Base-by-base conservation (phyloP, 1,140 invertebrate genomes). In the Penaeus japonicus region DNA sequence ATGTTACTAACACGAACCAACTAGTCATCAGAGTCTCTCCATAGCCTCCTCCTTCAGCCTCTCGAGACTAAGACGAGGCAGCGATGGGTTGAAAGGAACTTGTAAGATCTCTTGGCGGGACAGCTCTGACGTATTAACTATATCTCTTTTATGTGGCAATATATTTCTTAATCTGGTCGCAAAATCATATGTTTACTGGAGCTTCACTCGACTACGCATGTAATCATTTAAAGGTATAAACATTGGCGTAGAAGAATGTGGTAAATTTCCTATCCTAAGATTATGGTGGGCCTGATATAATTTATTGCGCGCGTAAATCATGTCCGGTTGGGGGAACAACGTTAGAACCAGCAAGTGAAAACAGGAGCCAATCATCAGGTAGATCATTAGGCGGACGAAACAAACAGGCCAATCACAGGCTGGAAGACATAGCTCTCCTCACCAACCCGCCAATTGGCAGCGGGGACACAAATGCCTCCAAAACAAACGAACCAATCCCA, bases 171-270 rank as follows among this genome's bases (percentile, higher is more conserved):
- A 85, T 86, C 55, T 57, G 39, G 30, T 59, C 75, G 73, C 79
- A 86, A 86, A 78, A 47, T 86, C 47, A 35, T 22, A 47, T 59
- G 73, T 86, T 86, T 79, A 86, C 84, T 57, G 75, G 22, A 54
- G 70, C 65, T 32, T 62, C 35, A n/a, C 57, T 55, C 53, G 73
- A 22, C 84, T 78, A 27, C 75, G 65, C 84, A 85, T 86, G 75
- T 59, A 47, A 86, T 86, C 84, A 86, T 59, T 86, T 79, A 86
- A 79, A 73, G 84, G 47, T 79, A 79, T 85, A 85, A 85, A 85
- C 84, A 86, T 77, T 22, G 55, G 55, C 75, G 39, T 24, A 59
- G 65, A 86, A 79, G 84, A 86, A 86, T 86, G 84, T 86, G 84
- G 73, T 62, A 59, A 78, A 86, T 86, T 62, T 79, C 73, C 17